Conservation (phyloP, 2,888 invertebrate genomes). For the Polyommatus iphigenia region DNA sequence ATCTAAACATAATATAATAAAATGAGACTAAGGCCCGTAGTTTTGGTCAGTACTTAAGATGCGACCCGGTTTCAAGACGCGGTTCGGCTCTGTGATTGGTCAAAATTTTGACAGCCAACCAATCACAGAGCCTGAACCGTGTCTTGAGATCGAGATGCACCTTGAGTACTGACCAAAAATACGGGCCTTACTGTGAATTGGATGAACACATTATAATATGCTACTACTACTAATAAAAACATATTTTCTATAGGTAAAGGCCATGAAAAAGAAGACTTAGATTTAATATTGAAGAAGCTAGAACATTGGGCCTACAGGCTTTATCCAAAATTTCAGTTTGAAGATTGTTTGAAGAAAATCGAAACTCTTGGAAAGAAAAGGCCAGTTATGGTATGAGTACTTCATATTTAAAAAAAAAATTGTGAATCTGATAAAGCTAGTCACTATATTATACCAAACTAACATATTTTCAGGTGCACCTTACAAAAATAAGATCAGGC, state of each 20-base stretch:
- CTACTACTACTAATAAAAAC: neutral
- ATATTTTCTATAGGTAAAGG: conserved; percentile 80
- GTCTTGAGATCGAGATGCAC: too few relatives aligned
- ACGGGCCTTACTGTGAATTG: too few relatives aligned
- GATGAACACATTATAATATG: too few relatives aligned
- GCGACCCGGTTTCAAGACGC: too few relatives aligned
- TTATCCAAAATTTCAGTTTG: conserved; percentile 93
- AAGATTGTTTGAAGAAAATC: conserved; percentile 90
- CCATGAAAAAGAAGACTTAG: conserved; percentile 90
- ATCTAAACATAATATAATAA: too few relatives aligned
- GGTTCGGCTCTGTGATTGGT: too few relatives aligned
- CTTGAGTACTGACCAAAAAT: too few relatives aligned
- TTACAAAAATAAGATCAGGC: conserved; percentile 83
- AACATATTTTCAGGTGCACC: conserved; percentile 76
- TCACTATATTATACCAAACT: neutral
- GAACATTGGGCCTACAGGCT: conserved; percentile 97
- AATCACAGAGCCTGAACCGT: too few relatives aligned
- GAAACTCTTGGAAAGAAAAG: conserved; percentile 88
- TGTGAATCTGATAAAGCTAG: neutral
- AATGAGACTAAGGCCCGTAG: too few relatives aligned
- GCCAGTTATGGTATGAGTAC: conserved; percentile 83
- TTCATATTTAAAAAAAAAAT: conserved; percentile 15
- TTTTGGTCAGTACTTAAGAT: too few relatives aligned
- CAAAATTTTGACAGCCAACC: too few relatives aligned
- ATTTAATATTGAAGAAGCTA: conserved; percentile 87